phyloP scores from a whole-genome alignment of 2,888 invertebrate species.

The Ceriagrion tenellum region DNA sequence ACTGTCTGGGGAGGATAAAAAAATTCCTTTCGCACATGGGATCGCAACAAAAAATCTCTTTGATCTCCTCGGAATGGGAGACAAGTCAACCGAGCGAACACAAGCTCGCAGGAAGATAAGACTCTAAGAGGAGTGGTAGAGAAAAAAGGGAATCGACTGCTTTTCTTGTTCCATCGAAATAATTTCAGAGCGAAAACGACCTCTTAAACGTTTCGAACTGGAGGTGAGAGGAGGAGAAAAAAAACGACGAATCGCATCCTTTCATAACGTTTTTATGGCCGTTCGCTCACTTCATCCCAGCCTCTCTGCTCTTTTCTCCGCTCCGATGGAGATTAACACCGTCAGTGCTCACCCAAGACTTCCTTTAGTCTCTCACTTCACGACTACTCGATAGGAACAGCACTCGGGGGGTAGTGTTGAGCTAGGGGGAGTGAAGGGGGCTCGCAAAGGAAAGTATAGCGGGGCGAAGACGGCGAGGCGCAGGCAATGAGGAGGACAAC shows the following conservation, averaged over 20 bases:
- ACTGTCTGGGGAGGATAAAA: background rate
- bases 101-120: background rate
- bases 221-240: background rate
- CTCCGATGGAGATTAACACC: background rate
- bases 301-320: background rate
- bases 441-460: slow-evolving; percentile 20
- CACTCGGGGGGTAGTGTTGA: slow-evolving; percentile 68
- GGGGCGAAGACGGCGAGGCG: slow-evolving; percentile 71
- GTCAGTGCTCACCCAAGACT: background rate
- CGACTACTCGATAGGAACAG: slow-evolving; percentile 27
- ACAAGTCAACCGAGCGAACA: background rate
- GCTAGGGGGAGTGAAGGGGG: background rate
- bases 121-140: background rate
- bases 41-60: background rate
- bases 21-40: background rate
- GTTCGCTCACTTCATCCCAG: slow-evolving; percentile 26
- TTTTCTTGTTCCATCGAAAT: slow-evolving; percentile 40
- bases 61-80: background rate
- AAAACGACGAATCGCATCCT: background rate
- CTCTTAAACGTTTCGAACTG: background rate
- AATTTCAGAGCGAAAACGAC: slow-evolving; percentile 36
- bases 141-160: slow-evolving; percentile 54
- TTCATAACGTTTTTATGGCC: slow-evolving; percentile 39
- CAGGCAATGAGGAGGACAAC: slow-evolving; percentile 70
- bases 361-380: background rate